phyloP scores from a whole-genome alignment of 2,797 vertebrate species.

The Malurus leucopterus region DNA sequence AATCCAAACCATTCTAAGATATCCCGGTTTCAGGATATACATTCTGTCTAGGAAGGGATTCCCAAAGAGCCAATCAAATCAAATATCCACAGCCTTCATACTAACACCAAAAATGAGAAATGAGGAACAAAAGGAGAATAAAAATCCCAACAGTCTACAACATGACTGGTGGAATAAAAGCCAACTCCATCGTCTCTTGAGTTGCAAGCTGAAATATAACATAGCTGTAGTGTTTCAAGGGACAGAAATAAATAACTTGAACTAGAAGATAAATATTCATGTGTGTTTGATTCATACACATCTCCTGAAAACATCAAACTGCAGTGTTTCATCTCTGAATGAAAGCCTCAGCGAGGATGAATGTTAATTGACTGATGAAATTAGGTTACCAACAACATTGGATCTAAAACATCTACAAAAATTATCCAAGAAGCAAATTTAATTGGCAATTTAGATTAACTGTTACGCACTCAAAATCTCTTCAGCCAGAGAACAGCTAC shows the following conservation, averaged over 20 bases:
- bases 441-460: constrained; percentile 33
- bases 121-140: accelerated
- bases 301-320: constrained; percentile 39
- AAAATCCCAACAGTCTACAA: background rate
- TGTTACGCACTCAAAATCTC: background rate
- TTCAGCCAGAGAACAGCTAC: background rate
- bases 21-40: background rate
- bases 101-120: background rate
- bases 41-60: background rate
- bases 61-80: background rate
- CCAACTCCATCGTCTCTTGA: background rate
- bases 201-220: constrained; percentile 1
- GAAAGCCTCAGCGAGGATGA: constrained; percentile 30
- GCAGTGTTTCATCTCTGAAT: constrained; percentile 46
- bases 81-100: background rate
- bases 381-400: constrained; percentile 34
- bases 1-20: background rate
- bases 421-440: constrained; percentile 21
- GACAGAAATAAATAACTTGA: constrained; percentile 40
- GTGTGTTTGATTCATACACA: constrained; percentile 11
- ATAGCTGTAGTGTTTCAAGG: constrained; percentile 33
- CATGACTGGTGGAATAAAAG: background rate
- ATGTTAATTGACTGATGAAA: constrained; percentile 41
- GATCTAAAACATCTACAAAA: constrained; percentile 10
- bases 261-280: constrained; percentile 52